Base-by-base conservation (phyloP, 2,888 invertebrate genomes). In the Hydroisotoma schaefferi region DNA sequence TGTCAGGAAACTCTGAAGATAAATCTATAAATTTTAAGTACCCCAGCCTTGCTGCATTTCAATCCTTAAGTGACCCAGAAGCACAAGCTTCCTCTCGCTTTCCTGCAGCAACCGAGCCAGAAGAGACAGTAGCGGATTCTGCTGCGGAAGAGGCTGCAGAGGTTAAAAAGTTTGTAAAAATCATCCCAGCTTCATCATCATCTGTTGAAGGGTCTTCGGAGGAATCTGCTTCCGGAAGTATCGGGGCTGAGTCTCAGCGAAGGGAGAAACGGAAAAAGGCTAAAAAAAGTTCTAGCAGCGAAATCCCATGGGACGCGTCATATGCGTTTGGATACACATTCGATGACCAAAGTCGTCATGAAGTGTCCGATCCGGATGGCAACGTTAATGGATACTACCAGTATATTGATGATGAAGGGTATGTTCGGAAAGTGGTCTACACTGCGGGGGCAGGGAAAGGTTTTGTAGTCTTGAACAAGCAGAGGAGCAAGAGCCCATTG, bases 391-490 rank as follows among this genome's bases (percentile, higher is more conserved):
- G 59, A 15, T 37, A 54, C 37, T 68, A 61, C 51, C 40, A 22
- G 26, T 48, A 40, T 20, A 60, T 68, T 2, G 70, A 70, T 55
- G 67, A 65, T 40, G 68, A 67, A 25, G 70, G 68, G 3, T 52
- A 52, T 28, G 44, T 55, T 18, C 53, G 65, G 2, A 64, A 65
- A 37, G 58, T 70, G 12, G 59, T 59, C n/a, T 70, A 68, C 44
- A 65, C 65, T n/a, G 67, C 68, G 18, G 70, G 70, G 2, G 63
- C 70, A 37, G 63, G 63, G 1, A 68, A 67, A 49, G 70, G 70
- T 25, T 70, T 70, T 57, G 68, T 66, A 0, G 60, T 69, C 2
- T 52, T 64, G 15, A 60, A 60, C 4, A 64, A 64, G 25, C 60
- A 64, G 38, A 57, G 58, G 43, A 40, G 57, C 18, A 48, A 44